Evolutionary conservation across 1,140 invertebrate species (phyloP).

Genomic region (Pogonomyrmex barbatus): DNA sequence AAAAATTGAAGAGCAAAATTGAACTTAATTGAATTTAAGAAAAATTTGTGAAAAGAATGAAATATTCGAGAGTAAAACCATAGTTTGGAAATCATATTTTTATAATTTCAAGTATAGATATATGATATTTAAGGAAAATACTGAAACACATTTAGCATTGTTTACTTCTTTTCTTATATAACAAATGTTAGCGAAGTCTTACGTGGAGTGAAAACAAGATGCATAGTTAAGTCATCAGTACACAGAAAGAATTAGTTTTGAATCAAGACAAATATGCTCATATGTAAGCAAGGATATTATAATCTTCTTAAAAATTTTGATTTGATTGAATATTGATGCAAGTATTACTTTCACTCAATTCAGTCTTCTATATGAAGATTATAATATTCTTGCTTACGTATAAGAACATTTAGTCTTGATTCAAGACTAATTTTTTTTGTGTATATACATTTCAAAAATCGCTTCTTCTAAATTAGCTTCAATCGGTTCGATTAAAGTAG

Average conservation of each 20-base stretch:
- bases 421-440: no score
- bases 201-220: neutral
- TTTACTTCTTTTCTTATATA: neutral
- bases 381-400: no score
- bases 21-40: conserved; percentile 10
- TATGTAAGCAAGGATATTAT: no score
- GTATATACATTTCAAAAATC: neutral
- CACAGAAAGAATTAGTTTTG: no score
- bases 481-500: neutral
- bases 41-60: conserved; percentile 21
- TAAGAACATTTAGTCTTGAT: no score
- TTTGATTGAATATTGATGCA: no score
- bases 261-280: no score
- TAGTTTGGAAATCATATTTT: neutral
- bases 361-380: no score
- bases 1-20: neutral
- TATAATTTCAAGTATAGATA: conserved; percentile 11
- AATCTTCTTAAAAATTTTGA: no score
- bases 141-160: neutral
- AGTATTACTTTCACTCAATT: no score
- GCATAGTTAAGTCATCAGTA: neutral
- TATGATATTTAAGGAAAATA: neutral
- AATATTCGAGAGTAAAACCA: neutral
- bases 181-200: neutral
- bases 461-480: neutral